Percentiles rank a stretch among this genome's conserved stretches.
phyloP scores from a whole-genome alignment of 92 coral and sea anemone species.

The Galaxea fascicularis region DNA sequence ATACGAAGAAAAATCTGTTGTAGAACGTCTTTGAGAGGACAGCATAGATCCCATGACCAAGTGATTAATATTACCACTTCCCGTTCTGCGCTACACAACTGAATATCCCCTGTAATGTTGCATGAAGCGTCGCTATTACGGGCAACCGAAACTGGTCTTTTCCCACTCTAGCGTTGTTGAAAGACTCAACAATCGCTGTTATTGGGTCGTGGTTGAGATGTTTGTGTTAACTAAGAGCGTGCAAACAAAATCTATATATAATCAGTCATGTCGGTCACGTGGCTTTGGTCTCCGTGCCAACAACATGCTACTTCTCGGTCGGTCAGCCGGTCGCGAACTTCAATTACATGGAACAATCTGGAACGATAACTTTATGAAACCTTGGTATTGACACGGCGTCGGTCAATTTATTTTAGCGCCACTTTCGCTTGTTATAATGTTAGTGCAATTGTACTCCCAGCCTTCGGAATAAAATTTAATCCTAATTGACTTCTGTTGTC shows the following conservation, averaged over 20 bases:
- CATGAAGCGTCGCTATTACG: not conserved
- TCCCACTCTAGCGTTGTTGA: constrained; percentile 10
- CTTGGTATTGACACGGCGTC: not conserved
- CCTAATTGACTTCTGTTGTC: constrained; percentile 3
- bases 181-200: not conserved
- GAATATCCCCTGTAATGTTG: not conserved
- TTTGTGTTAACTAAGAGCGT: constrained; percentile 3
- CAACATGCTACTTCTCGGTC: not conserved
- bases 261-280: constrained; percentile 10
- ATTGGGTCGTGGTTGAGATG: constrained; percentile 7
- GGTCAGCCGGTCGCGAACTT: not conserved
- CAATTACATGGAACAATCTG: too few relatives aligned
- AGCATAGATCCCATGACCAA: constrained; percentile 14
- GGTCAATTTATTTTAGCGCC: constrained; percentile 17
- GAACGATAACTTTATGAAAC: not conserved
- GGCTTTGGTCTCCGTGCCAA: constrained; percentile 5
- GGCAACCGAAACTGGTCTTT: constrained; percentile 33
- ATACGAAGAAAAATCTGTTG: not conserved
- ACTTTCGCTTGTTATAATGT: not conserved
- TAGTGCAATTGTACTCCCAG: not conserved
- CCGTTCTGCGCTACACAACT: not conserved
- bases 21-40: not conserved
- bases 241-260: not conserved
- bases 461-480: not conserved
- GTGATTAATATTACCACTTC: not conserved